Base-by-base conservation (phyloP, 2,797 vertebrate genomes). In the Acanthurus lineatus region DNA sequence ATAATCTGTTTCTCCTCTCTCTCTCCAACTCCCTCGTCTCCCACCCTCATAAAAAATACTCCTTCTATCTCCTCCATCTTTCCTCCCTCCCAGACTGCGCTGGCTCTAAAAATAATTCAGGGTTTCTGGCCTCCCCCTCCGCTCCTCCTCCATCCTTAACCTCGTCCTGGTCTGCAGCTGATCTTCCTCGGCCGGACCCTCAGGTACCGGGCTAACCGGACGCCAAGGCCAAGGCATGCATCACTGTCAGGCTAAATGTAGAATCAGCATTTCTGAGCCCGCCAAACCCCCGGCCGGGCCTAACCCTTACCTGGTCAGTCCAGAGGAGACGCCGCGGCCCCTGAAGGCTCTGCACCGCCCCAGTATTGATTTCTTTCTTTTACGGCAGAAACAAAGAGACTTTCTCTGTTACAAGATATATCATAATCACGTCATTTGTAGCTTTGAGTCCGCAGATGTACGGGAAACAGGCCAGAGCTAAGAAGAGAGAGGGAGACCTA, bases 351-450 rank as follows among this genome's bases (percentile, higher is more conserved):
- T 77, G n/a, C 87, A 60, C 74, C 90, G 84, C 90, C 89, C 81
- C 76, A 16, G 57, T 94, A 97, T 96, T 92, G 95, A 97, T 96
- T 97, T 95, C 93, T 89, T 67, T 76, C 77, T 68, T 64, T 83
- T 79, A 75, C 85, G 32, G 90, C 64, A 77, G 86, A 88, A 95
- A 96, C 94, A 96, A 96, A 96, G 95, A 96, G 94, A 94, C 90
- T 95, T 94, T 94, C 86, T 91, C 84, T 66, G 88, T 95, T 95
- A 95, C 95, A 96, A 95, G 96, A 95, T 94, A 94, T 78, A 95
- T 96, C 96, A 97, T 96, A 94, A 97, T 96, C 95, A 95, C 93
- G 78, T 95, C 93, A 96, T 96, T 96, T 96, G 95, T 95, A 95
- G 89, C 90, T 94, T 90, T 91, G 91, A 88, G 94, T 93, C 90